A percentile compares a stretch with the other conserved stretches of the same genome.
Evolutionary conservation across 2,888 invertebrate species (phyloP).

Genomic region (Abrostola triplasia): DNA sequence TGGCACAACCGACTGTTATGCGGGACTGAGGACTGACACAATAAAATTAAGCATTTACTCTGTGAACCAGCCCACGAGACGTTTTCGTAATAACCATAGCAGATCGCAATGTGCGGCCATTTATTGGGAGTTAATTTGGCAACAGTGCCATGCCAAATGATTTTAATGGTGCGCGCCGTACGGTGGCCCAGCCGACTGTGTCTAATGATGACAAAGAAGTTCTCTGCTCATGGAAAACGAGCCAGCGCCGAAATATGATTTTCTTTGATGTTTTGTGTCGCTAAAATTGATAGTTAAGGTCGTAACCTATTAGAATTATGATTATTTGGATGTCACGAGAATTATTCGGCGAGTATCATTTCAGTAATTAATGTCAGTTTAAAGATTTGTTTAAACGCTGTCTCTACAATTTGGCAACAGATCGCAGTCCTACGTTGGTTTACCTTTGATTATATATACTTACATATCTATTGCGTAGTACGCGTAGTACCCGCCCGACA

Average conservation of each 20-base stretch:
- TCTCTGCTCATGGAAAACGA: slow-evolving; percentile 9
- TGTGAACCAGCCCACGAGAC: slow-evolving; percentile 64
- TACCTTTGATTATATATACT: slow-evolving; percentile 2
- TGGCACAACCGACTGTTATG: slow-evolving; percentile 72
- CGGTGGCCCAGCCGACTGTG: slow-evolving; percentile 27
- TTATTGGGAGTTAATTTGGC: slow-evolving; percentile 76
- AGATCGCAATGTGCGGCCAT: slow-evolving; percentile 64
- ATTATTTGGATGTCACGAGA: slow-evolving; percentile 19
- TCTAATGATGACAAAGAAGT: slow-evolving; percentile 36
- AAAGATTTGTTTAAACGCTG: slow-evolving; percentile 18
- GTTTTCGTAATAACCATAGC: slow-evolving; percentile 75
- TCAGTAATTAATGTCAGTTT: slow-evolving; percentile 25
- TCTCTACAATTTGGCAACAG: slow-evolving; percentile 1
- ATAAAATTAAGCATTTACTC: slow-evolving; percentile 77
- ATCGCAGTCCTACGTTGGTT: background rate
- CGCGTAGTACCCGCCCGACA: no score
- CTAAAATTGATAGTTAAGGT: slow-evolving; percentile 33
- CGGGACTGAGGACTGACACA: slow-evolving; percentile 76
- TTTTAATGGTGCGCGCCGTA: slow-evolving; percentile 60
- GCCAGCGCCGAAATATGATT: slow-evolving; percentile 9
- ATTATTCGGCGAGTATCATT: slow-evolving; percentile 25
- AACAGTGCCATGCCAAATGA: slow-evolving; percentile 70
- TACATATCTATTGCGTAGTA: background rate
- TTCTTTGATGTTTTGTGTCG: slow-evolving; percentile 38
- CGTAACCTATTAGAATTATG: slow-evolving; percentile 33